Evolutionary conservation across 2,113 vertebrate species (phyloP).

Genomic region (Gopherus evgoodei): DNA sequence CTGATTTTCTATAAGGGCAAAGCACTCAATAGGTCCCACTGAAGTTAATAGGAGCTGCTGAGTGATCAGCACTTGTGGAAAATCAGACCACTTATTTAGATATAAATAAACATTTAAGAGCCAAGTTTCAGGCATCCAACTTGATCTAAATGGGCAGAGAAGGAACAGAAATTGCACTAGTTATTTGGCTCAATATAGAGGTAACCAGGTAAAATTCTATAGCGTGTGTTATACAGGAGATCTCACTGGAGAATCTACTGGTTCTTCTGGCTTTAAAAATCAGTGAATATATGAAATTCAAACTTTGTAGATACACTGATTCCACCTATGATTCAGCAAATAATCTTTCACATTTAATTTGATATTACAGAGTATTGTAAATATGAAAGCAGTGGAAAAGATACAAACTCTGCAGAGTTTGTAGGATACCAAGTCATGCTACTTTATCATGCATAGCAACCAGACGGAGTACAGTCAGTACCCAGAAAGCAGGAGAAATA

Average conservation of each 20-base stretch:
- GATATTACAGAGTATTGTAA: neutral
- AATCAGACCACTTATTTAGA: neutral
- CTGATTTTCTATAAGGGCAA: neutral
- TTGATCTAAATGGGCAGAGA: neutral
- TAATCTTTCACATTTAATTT: rapidly evolving
- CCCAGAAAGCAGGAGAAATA: neutral
- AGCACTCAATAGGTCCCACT: neutral
- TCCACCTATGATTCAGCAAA: neutral
- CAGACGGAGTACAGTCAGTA: neutral
- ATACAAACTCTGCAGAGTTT: neutral
- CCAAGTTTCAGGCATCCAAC: neutral
- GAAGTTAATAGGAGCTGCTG: neutral
- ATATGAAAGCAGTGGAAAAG: neutral
- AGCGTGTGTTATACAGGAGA: neutral
- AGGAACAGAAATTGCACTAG: neutral
- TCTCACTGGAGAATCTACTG: too few relatives aligned
- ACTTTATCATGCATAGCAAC: neutral
- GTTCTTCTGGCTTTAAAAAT: neutral
- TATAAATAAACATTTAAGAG: neutral
- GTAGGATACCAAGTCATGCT: neutral
- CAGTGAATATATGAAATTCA: neutral
- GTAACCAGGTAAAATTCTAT: neutral
- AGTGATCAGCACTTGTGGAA: neutral
- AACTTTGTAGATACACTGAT: neutral
- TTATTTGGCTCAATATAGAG: neutral